Evolutionary conservation across 2,113 vertebrate species (phyloP).

Genomic region (Campylomormyrus numenius): DNA sequence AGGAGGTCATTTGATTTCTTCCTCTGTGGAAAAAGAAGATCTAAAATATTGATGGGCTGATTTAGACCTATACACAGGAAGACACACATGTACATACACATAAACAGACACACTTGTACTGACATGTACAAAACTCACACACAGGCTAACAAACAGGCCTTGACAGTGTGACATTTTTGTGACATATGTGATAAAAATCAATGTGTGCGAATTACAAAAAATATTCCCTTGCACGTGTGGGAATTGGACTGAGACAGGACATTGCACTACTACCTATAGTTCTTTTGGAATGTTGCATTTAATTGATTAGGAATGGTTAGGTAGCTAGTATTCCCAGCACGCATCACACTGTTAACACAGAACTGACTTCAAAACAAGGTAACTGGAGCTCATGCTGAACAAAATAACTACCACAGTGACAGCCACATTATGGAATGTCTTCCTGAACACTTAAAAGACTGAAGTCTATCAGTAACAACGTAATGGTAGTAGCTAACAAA

Average conservation of each 20-base stretch:
- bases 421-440: neutral
- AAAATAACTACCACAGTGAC: neutral
- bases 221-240: neutral
- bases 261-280: neutral
- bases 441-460: neutral
- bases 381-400: neutral
- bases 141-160: neutral
- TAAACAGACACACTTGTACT: neutral
- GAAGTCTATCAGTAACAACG: neutral
- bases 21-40: constrained; percentile 44
- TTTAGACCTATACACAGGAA: constrained; percentile 37
- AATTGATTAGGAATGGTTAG: neutral
- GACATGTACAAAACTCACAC: neutral
- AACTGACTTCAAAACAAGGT: neutral
- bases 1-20: constrained; percentile 50
- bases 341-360: neutral
- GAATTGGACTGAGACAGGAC: neutral
- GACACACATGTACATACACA: neutral
- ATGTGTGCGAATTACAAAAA: neutral
- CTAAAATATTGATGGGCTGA: constrained; percentile 63
- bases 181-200: neutral
- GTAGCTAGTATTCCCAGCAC: neutral
- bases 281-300: neutral
- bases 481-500: neutral
- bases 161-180: neutral